Conservation (phyloP, 2,888 invertebrate species). For the Rhyacophila evoluta region DNA sequence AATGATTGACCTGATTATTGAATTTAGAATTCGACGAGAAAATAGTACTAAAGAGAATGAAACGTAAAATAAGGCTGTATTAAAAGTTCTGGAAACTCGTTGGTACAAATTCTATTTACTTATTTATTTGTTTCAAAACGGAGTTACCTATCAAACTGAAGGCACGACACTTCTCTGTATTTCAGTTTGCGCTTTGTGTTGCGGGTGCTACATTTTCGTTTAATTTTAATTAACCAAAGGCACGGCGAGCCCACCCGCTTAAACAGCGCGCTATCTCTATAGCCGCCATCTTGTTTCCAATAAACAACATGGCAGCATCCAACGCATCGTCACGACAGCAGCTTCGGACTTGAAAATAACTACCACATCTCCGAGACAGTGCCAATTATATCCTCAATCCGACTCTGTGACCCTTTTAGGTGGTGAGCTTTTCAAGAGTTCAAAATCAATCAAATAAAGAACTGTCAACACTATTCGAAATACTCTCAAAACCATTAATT, state of each 20-base stretch:
- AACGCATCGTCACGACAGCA: slow-evolving; percentile 18
- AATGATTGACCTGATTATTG: no score
- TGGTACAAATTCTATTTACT: no score
- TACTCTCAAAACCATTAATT: no score
- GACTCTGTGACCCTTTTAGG: slow-evolving; percentile 16
- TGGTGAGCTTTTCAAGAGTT: no score
- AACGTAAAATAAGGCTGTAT: no score
- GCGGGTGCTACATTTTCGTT: slow-evolving; percentile 22
- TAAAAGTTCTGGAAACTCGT: no score
- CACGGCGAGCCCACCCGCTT: slow-evolving; percentile 25
- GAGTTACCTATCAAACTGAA: background rate
- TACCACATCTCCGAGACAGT: background rate
- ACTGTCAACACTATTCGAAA: no score
- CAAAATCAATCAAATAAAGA: no score
- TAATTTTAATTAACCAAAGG: slow-evolving; percentile 17
- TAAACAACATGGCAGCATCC: slow-evolving; percentile 24
- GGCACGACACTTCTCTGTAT: background rate
- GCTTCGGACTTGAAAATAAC: slow-evolving; percentile 3
- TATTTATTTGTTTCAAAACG: background rate
- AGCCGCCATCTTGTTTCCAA: slow-evolving; percentile 17
- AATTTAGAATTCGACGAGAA: no score
- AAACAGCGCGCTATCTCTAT: slow-evolving; percentile 34
- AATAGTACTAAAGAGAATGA: no score
- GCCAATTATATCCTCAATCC: background rate
- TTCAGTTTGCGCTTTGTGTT: background rate